These are phyloP conservation scores for Xenopus tropicalis DNA, from an alignment of 2,113 vertebrate species.

Conservation along the genomic window DNA sequence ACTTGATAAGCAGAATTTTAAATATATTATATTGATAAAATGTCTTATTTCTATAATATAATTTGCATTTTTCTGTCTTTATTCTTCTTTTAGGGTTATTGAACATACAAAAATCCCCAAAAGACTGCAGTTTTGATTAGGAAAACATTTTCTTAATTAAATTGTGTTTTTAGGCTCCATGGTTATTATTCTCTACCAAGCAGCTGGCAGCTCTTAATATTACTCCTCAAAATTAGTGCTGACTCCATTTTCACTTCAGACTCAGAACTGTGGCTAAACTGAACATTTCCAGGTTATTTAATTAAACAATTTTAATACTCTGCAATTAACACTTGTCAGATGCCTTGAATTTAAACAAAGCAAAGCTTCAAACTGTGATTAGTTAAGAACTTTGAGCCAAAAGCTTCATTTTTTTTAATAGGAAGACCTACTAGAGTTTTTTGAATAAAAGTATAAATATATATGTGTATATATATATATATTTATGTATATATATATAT, in stretches of 20 bases:
- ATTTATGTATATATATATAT: too few species aligned
- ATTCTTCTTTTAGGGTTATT: background rate
- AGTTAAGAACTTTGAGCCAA: too few species aligned
- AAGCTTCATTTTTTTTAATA: too few species aligned
- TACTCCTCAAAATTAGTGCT: background rate
- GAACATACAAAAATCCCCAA: background rate
- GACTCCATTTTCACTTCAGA: background rate
- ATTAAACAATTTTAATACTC: background rate
- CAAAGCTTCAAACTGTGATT: too few species aligned
- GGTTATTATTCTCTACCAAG: background rate
- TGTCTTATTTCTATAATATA: too few species aligned
- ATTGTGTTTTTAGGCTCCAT: slow-evolving; percentile 8
- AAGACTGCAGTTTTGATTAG: background rate
- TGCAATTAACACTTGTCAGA: background rate
- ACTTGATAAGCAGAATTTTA: too few species aligned
- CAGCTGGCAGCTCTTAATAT: background rate
- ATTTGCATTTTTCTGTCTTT: too few species aligned
- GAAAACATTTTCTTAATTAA: background rate
- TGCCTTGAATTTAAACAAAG: too few species aligned
- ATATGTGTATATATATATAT: too few species aligned
- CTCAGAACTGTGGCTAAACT: background rate
- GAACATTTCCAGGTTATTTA: slow-evolving; percentile 1
- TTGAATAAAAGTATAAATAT: too few species aligned
- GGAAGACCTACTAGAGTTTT: too few species aligned
- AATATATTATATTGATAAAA: too few species aligned